These are phyloP conservation scores for Penaeus indicus DNA, from an alignment of 1,140 invertebrate genomes.

Conservation along the genomic window DNA sequence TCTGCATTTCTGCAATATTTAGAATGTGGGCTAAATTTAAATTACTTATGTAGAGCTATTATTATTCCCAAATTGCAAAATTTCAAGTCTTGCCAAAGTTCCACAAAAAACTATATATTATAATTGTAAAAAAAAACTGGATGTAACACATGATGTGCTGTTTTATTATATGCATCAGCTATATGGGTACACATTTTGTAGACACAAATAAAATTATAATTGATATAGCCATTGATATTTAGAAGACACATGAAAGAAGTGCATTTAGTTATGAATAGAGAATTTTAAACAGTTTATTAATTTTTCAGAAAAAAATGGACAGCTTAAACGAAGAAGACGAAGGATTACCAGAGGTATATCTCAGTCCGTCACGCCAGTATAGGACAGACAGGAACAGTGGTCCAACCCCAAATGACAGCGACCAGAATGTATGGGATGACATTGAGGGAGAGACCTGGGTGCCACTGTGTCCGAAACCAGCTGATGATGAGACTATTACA, in stretches of 20 bases:
- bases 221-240: too few relatives aligned
- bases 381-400: background rate
- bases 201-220: too few relatives aligned
- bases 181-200: too few relatives aligned
- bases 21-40: background rate
- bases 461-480: background rate
- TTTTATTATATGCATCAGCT: too few relatives aligned
- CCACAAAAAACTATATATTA: background rate
- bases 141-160: too few relatives aligned
- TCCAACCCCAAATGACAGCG: background rate
- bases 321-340: background rate
- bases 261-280: background rate
- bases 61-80: background rate
- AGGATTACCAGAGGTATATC: slow-evolving; percentile 14
- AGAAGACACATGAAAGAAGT: background rate
- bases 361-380: background rate
- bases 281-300: background rate
- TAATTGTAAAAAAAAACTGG: background rate
- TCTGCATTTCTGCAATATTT: too few relatives aligned
- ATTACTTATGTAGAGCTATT: too few relatives aligned
- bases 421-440: background rate
- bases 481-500: background rate
- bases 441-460: background rate
- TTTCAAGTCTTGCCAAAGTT: too few relatives aligned
- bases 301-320: background rate